A percentile compares a stretch with the other conserved stretches of the same genome.
Conservation (phyloP, 2,113 vertebrate species). For the Peromyscus californicus region DNA sequence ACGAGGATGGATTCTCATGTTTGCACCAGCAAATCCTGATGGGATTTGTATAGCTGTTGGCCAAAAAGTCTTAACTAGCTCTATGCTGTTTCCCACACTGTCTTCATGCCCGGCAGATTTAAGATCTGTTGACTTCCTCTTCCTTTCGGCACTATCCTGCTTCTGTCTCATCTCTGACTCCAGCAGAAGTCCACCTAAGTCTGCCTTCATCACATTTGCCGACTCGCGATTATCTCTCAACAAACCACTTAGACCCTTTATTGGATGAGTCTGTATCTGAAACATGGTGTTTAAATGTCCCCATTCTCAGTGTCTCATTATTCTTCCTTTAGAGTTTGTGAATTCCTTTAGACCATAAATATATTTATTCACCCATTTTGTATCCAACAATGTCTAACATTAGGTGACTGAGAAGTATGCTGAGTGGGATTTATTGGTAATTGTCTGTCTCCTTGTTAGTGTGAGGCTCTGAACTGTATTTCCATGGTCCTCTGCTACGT, state of each 20-base stretch:
- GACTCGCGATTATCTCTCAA: not conserved
- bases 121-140: not conserved
- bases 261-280: not conserved
- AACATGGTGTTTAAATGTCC: not conserved
- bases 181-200: not conserved
- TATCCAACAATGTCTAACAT: not conserved
- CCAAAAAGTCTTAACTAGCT: not conserved
- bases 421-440: not conserved
- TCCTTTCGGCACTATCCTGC: not conserved
- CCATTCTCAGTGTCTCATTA: slow-evolving; percentile 6
- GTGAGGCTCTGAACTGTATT: not conserved
- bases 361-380: not conserved
- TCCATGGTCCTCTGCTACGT: not conserved
- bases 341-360: not conserved
- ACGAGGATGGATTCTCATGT: not conserved
- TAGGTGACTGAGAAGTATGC: not conserved
- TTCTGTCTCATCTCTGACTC: not conserved
- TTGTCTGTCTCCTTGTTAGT: not conserved
- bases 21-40: not conserved
- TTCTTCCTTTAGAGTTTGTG: not conserved
- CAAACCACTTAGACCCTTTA: not conserved
- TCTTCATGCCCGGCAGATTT: not conserved
- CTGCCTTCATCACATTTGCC: not conserved
- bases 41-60: slow-evolving; percentile 5
- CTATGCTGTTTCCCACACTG: not conserved